Evolutionary conservation across 2,797 vertebrate genomes (phyloP), one percentile per base, ranked within the genome.

Genomic region (Cacajao melanocephalus): DNA sequence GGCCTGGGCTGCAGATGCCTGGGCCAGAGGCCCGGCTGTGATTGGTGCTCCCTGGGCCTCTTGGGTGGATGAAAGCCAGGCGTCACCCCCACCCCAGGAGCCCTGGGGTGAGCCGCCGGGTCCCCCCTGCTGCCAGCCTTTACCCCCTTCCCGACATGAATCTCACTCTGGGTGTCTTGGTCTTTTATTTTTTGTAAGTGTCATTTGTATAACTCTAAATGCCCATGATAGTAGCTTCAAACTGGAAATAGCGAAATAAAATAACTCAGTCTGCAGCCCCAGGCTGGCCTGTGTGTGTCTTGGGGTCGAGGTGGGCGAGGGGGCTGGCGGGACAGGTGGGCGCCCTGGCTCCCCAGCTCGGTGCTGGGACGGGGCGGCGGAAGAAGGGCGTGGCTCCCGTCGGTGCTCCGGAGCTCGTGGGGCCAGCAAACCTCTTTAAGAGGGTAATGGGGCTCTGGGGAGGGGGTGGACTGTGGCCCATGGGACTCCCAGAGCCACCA

Each of bases 151-250:
- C 26, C 41, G 2, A 80, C 67, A 36, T 98, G 98, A 98, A 98
- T 99, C 99, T 99, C 99, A 99, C 98, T 99, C 98, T 95, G 96
- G 99, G 99, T 99, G 98, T 99, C 98, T 96, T 90, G 96, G 96
- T 99, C 96, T 98, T 99, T 98, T 98, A 98, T 99, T 98, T 98
- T 99, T 99, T 99, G 99, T 98, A 99, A 98, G 99, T 99, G 99
- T 99, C 99, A 99, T 99, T 99, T 99, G 99, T 99, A 99, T 99
- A 99, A 99, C 99, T 99, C 98, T 99, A 99, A 99, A 85, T 4
- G 78, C 96, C 92, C 97, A 95, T 90, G 82, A 95, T 96, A 97
- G 97, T 97, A 98, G 98, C 98, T 98, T 98, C 98, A 98, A 94
- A 98, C 97, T 98, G 98, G 98, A 99, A 98, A 98, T 97, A 98